These are phyloP conservation scores for Eira barbara DNA, from an alignment of 2,113 vertebrate species.

Conservation along the genomic window DNA sequence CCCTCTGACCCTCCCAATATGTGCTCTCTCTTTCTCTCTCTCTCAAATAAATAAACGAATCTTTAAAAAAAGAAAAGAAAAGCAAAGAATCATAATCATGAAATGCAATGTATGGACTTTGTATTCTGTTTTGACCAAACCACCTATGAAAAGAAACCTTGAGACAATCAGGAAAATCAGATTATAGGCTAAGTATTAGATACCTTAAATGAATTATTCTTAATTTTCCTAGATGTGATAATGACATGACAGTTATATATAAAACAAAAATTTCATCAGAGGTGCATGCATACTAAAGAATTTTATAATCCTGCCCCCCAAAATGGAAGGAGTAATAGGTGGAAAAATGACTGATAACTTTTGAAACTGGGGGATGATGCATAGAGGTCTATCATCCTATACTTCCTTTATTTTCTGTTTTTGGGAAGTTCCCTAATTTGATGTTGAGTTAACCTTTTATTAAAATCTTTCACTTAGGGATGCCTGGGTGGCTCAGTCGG, in stretches of 20 bases:
- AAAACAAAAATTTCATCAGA: conserved; percentile 18
- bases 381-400: background rate
- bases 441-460: background rate
- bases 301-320: background rate
- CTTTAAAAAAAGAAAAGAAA: background rate
- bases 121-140: background rate
- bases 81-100: background rate
- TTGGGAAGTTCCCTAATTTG: background rate
- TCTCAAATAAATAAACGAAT: background rate
- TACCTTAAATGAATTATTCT: background rate
- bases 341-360: background rate
- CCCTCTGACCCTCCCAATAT: background rate
- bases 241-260: background rate
- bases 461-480: background rate
- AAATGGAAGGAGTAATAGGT: background rate
- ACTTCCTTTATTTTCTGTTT: background rate
- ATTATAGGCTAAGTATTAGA: background rate
- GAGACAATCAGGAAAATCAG: background rate
- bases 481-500: no score
- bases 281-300: background rate
- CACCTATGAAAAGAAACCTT: background rate
- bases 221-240: background rate
- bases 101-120: background rate
- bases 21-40: background rate
- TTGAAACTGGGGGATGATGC: background rate